Percentiles rank a stretch among this genome's conserved stretches.
Conservation (phyloP, 1,140 invertebrate genomes). For the Platyscapa corneri region DNA sequence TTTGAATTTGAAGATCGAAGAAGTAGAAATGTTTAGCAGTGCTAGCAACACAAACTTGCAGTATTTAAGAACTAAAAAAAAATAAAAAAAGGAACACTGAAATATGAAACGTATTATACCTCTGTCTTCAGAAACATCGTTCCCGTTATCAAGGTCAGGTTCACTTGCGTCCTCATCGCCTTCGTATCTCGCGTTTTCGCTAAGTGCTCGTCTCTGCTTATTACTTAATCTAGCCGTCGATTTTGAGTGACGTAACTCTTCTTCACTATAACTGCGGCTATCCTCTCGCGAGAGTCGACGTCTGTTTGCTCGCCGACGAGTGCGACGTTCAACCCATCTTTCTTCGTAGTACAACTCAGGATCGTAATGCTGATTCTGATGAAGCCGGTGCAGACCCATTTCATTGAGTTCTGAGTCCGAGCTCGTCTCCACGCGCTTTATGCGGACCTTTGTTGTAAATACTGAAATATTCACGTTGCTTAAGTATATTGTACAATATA, state of each 20-base stretch:
- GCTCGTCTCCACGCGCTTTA: slow-evolving; percentile 61
- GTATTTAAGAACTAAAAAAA: no score
- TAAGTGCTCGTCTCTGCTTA: slow-evolving; percentile 64
- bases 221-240: slow-evolving; percentile 46
- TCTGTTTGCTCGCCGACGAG: slow-evolving; percentile 60
- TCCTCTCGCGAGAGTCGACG: slow-evolving; percentile 60
- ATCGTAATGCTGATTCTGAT: slow-evolving; percentile 32
- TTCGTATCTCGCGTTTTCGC: slow-evolving; percentile 68
- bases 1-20: no score
- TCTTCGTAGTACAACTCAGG: slow-evolving; percentile 69
- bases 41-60: no score
- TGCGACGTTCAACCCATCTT: slow-evolving; percentile 67
- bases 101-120: slow-evolving; percentile 9
- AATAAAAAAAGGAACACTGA: no score
- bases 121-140: slow-evolving; percentile 19
- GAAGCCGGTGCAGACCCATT: background rate
- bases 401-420: slow-evolving; percentile 60
- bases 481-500: background rate
- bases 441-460: slow-evolving; percentile 65
- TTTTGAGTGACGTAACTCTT: slow-evolving; percentile 67
- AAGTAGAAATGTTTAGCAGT: no score
- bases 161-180: background rate
- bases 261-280: slow-evolving; percentile 71
- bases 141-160: background rate
- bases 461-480: slow-evolving; percentile 56